Evolutionary conservation across 2,888 invertebrate species (phyloP), one percentile per base, ranked within the genome.

Genomic region (Zeuzera pyrina): DNA sequence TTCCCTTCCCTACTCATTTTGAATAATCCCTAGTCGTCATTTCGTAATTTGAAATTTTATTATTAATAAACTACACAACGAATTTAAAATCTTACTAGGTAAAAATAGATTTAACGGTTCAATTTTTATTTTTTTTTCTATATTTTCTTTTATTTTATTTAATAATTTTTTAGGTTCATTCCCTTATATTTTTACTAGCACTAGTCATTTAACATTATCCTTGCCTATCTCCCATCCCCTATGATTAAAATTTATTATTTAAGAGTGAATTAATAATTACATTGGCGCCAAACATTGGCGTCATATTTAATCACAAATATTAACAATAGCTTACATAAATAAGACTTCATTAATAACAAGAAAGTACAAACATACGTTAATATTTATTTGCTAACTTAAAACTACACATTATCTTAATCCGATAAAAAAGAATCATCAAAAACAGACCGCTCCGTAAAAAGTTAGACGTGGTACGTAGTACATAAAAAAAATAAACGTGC

Each of bases 111-210:
- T 64, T 54, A 69, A 73, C 56, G 85, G 86, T 47, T 77, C 72
- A 48, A 77, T 84, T 14, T 71, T 86, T 49, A 81, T 86, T 55
- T 86, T 88, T 68, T 76, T 86, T 49, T 71, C 83, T 1, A 51
- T 88, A 62, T 88, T 89, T 64, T 57, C 70, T 24, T 71, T 87
- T 57, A 78, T 90, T 67, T 47, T 89, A 67, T 77, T 88, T 63
- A 89, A 88, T 83, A 91, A 90, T 79, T 87, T 90, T 50, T 58
- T 89, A 78, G 89, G 89, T 0, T 57, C 91, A 76, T 87, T 90
- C 2, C 88, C 91, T 0, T 91, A 89, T 76, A 87, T 90, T 72
- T 91, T 91, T 71, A 89, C 89, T 15, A 81, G 86, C 45, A 86
- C 89, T 39, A 88, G 89, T 1, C 90, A 91, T 60, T 55, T 90